Evolutionary conservation across 2,113 vertebrate genomes (phyloP), one percentile per base, ranked within the genome.

Genomic region (Oncorhynchus kisutch): DNA sequence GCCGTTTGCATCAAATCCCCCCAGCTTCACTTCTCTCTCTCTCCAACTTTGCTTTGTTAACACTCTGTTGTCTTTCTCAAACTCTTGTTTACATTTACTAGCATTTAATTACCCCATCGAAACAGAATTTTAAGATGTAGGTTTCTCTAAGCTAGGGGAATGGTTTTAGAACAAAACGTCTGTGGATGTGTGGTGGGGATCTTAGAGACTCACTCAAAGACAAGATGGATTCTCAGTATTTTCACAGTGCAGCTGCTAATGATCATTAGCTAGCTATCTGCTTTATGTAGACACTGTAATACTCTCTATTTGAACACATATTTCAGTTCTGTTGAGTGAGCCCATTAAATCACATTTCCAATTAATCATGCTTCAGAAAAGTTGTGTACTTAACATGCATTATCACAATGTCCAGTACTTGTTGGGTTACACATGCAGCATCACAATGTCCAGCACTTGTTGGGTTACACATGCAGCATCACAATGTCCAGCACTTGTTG

Each of bases 21-120:
- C 12, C 16, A 49, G 69, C 24, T 71, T n/a, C 8, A 14, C 13
- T n/a, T 57, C 25, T 6, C 25, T 29, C 49, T 2, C 29, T 54
- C 70, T 20, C 24, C 14, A 13, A 24, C 13, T 29, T 18, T 54
- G 18, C 54, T 65, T 60, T n/a, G 18, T 57, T 51, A 54, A 18
- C 49, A 11, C 49, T 69, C 48, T n/a, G 20, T 71, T 51, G 66
- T 68, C 25, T 51, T 67, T 59, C 13, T 31, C 68, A 24, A 54
- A 54, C 18, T 34, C 22, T 71, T 77, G 70, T 77, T 77, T 77
- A 57, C 64, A n/a, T 65, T 77, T 45, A 60, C 45, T 34, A 20
- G 71, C 71, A 72, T 72, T 29, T 66, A 57, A 45, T 54, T 72
- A 64, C n/a, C 20, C 25, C 29, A 62, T 62, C 69, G 51, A 71